These are phyloP conservation scores for Cremastobaeus sp. DNA, from an alignment of 2,888 invertebrate species.

Conservation along the genomic window DNA sequence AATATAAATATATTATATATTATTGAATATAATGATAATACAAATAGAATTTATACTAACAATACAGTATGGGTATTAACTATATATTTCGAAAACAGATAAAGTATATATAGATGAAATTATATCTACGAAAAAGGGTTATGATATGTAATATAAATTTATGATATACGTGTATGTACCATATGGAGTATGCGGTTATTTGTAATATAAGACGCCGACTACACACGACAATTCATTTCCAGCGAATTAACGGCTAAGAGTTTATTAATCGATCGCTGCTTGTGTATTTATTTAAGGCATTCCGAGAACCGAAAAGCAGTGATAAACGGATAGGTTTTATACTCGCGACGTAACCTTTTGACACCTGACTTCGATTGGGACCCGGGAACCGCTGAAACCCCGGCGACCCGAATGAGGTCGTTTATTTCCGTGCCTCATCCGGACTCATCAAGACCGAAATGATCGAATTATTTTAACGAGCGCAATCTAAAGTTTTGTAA, in stretches of 20 bases:
- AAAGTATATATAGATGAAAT: constrained; percentile 55
- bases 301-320: constrained; percentile 15
- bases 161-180: constrained; percentile 60
- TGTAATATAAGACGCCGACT: constrained; percentile 52
- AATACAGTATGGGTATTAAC: constrained; percentile 54
- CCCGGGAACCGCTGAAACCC: too few relatives aligned
- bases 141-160: constrained; percentile 67
- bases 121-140: constrained; percentile 62
- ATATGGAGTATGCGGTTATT: constrained; percentile 42
- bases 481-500: neutral
- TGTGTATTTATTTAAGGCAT: constrained; percentile 30
- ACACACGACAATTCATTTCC: constrained; percentile 16
- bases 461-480: neutral
- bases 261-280: constrained; percentile 11
- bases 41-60: constrained; percentile 64
- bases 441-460: too few relatives aligned
- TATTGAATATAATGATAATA: constrained; percentile 54
- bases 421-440: too few relatives aligned
- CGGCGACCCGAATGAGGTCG: too few relatives aligned
- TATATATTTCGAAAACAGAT: constrained; percentile 56
- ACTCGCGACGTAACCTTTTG: constrained; percentile 24
- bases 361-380: constrained; percentile 17
- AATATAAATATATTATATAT: constrained; percentile 52
- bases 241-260: constrained; percentile 35
- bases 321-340: constrained; percentile 42